Evolutionary conservation across 2,888 invertebrate species (phyloP).

Genomic region (Lycaena phlaeas): DNA sequence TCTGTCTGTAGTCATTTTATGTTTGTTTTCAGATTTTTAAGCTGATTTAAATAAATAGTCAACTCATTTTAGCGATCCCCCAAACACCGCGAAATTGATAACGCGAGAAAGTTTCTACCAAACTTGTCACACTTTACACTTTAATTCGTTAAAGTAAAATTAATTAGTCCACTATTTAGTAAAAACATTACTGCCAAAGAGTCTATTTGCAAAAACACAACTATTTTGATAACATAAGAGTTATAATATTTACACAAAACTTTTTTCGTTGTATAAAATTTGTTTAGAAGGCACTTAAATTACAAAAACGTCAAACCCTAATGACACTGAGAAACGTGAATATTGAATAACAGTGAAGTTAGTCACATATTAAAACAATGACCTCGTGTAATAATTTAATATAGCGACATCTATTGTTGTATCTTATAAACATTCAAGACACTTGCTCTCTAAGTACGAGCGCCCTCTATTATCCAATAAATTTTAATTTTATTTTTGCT

Average conservation of each 20-base stretch:
- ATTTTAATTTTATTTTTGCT: constrained; percentile 11
- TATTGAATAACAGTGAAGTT: constrained; percentile 17
- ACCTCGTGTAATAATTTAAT: constrained; percentile 16
- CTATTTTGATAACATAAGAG: no score
- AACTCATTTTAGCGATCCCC: constrained; percentile 64
- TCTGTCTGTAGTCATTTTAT: constrained; percentile 73
- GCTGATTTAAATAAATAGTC: constrained; percentile 31
- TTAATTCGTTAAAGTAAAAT: constrained; percentile 23
- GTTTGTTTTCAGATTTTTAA: constrained; percentile 7
- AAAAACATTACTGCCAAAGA: constrained; percentile 6
- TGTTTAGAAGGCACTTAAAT: neutral
- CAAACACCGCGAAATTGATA: constrained; percentile 47
- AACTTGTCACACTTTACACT: constrained; percentile 47
- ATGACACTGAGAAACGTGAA: constrained; percentile 18
- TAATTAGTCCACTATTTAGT: constrained; percentile 16
- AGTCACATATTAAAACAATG: constrained; percentile 22
- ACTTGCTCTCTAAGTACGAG: neutral
- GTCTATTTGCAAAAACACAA: constrained; percentile 2
- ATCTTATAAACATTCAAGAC: constrained; percentile 4
- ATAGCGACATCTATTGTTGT: constrained; percentile 23
- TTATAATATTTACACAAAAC: no score
- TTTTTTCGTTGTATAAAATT: no score
- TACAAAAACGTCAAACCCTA: constrained; percentile 16
- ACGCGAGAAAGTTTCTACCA: constrained; percentile 49
- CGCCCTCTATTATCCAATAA: constrained; percentile 12